These are phyloP conservation scores for Epistrophe eligans DNA, from an alignment of 2,888 invertebrate genomes.

Conservation along the genomic window DNA sequence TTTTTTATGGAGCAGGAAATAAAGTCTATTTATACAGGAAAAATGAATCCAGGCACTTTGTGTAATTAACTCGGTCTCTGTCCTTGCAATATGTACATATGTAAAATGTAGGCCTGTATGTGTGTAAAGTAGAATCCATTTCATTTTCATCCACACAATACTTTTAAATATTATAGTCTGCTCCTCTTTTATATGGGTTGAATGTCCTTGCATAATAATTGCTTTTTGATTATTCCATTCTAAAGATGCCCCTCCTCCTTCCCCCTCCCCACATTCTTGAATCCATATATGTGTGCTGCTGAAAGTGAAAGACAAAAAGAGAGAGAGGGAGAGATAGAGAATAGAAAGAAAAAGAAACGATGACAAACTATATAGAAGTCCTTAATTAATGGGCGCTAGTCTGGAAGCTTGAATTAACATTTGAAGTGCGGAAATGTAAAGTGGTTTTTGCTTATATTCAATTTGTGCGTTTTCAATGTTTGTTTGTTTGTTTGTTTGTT, in stretches of 20 bases:
- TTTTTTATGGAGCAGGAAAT: constrained; percentile 33
- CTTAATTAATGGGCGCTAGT: constrained; percentile 65
- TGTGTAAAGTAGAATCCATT: constrained; percentile 9
- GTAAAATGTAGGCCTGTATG: background rate
- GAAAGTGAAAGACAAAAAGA: background rate
- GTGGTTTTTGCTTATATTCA: constrained; percentile 61
- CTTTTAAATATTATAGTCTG: background rate
- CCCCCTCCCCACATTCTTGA: background rate
- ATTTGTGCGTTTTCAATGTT: constrained; percentile 64
- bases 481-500: constrained; percentile 40
- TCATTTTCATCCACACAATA: constrained; percentile 13
- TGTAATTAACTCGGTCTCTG: constrained; percentile 66
- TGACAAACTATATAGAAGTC: constrained; percentile 16
- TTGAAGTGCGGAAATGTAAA: constrained; percentile 72
- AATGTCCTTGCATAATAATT: constrained; percentile 71
- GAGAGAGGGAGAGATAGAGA: background rate
- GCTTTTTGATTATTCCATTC: constrained; percentile 56
- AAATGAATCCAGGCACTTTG: constrained; percentile 68
- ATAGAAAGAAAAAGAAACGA: no score
- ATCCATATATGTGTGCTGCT: background rate
- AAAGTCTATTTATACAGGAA: constrained; percentile 50
- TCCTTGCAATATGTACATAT: constrained; percentile 48
- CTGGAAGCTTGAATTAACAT: constrained; percentile 65
- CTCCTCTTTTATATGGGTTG: constrained; percentile 41
- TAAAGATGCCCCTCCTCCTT: constrained; percentile 6